A percentile compares a stretch with the other conserved stretches of the same genome.
These are phyloP conservation scores for Pseudomyrmex gracilis DNA, from an alignment of 1,140 invertebrate species.

Conservation along the genomic window DNA sequence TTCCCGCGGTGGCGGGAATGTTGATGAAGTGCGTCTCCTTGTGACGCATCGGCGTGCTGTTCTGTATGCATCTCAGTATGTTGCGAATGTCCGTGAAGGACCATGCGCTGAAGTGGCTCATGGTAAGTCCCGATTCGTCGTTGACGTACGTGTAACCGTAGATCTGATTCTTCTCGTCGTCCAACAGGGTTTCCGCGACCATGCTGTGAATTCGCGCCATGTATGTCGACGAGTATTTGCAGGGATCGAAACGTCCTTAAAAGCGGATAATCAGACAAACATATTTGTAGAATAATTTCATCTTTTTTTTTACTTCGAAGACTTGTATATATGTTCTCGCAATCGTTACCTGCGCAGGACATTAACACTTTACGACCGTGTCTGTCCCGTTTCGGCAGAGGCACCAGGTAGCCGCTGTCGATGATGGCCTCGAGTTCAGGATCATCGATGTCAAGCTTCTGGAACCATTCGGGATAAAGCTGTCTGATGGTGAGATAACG, in stretches of 20 bases:
- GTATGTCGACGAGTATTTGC: slow-evolving; percentile 90
- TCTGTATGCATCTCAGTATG: slow-evolving; percentile 92
- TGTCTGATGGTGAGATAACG: slow-evolving; percentile 93
- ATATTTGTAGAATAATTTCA: background rate
- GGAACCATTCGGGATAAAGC: slow-evolving; percentile 93
- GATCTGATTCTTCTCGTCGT: slow-evolving; percentile 93
- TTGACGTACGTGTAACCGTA: slow-evolving; percentile 93
- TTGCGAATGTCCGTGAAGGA: slow-evolving; percentile 92
- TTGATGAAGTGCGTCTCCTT: slow-evolving; percentile 94
- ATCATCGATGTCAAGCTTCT: slow-evolving; percentile 90
- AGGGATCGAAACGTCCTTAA: slow-evolving; percentile 90
- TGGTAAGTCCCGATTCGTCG: slow-evolving; percentile 93
- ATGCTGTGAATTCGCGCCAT: slow-evolving; percentile 92
- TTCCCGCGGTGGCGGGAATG: slow-evolving; percentile 90
- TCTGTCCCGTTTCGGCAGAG: slow-evolving; percentile 90
- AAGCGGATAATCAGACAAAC: slow-evolving; percentile 19
- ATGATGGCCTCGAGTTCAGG: slow-evolving; percentile 91
- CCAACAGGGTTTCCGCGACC: slow-evolving; percentile 91
- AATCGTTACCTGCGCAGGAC: slow-evolving; percentile 88
- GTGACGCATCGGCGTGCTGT: slow-evolving; percentile 94
- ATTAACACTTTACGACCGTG: slow-evolving; percentile 91
- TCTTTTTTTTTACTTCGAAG: background rate
- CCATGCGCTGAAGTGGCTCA: slow-evolving; percentile 93
- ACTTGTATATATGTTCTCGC: background rate
- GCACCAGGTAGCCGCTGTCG: slow-evolving; percentile 92